Percentiles rank a stretch among this genome's conserved stretches.
These are phyloP conservation scores for Euglossa dilemma DNA, from an alignment of 1,140 invertebrate species.

Conservation along the genomic window DNA sequence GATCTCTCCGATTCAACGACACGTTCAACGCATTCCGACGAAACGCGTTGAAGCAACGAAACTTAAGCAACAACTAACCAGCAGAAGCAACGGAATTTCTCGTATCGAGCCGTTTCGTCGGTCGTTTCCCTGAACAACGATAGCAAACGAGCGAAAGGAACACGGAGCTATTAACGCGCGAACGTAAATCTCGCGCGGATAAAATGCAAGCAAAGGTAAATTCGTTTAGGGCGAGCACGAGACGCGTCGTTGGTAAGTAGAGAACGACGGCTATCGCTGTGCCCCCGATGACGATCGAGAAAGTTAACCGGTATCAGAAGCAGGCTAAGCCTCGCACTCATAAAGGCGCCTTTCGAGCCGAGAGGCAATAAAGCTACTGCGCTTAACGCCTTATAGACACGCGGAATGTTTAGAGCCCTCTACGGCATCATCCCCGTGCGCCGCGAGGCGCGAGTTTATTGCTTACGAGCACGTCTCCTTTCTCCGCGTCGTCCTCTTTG, in stretches of 20 bases:
- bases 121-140: neutral
- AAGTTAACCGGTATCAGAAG: conserved; percentile 63
- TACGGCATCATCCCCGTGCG: conserved; percentile 53
- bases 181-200: conserved; percentile 12
- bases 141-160: neutral
- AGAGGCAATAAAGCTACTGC: conserved; percentile 57
- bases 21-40: neutral
- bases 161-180: neutral
- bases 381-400: conserved; percentile 65
- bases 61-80: neutral
- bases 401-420: conserved; percentile 63
- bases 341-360: conserved; percentile 56
- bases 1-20: too few relatives aligned
- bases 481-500: conserved; percentile 26
- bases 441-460: conserved; percentile 60
- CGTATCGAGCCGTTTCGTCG: neutral
- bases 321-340: conserved; percentile 53
- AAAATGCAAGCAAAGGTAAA: neutral
- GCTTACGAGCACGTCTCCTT: conserved; percentile 50
- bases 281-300: conserved; percentile 60
- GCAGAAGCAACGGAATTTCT: neutral
- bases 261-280: conserved; percentile 40
- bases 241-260: conserved; percentile 24
- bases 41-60: neutral
- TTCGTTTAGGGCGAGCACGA: conserved; percentile 29